Evolutionary conservation across 37 sponge, comb jelly and placozoan species (phyloP).

Genomic region (Cliona cf. orientalis): DNA sequence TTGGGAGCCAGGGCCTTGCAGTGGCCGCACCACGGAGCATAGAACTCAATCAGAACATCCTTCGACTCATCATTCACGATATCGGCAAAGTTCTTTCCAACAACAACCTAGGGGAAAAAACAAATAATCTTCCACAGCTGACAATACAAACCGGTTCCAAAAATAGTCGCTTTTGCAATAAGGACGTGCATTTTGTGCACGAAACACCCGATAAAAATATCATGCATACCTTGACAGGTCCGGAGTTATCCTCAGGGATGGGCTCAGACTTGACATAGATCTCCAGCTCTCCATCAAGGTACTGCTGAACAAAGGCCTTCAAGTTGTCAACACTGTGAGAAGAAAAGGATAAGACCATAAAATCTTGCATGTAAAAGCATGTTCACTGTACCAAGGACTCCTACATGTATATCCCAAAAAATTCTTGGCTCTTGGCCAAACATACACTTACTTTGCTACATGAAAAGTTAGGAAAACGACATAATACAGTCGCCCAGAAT

Average conservation of each 20-base stretch:
- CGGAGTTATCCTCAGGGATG: conserved; percentile 78
- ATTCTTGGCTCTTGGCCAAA: background rate
- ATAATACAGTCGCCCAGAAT: no score
- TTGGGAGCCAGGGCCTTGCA: conserved; percentile 93
- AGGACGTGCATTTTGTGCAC: background rate
- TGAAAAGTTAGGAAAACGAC: no score
- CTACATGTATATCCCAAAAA: background rate
- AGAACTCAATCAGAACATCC: conserved; percentile 93
- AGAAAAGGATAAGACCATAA: background rate
- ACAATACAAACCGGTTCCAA: background rate
- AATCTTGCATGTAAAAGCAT: background rate
- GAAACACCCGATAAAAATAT: background rate
- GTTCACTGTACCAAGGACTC: background rate
- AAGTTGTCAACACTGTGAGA: conserved; percentile 71
- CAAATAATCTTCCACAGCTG: background rate
- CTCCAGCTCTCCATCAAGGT: conserved; percentile 75
- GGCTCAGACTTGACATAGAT: conserved; percentile 89
- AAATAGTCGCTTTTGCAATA: background rate
- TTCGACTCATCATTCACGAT: conserved; percentile 83
- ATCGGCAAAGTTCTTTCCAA: conserved; percentile 88
- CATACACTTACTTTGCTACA: background rate
- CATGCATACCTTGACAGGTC: conserved; percentile 79
- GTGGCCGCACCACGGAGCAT: conserved; percentile 97
- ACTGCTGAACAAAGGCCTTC: conserved; percentile 64
- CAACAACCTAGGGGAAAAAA: conserved; percentile 70